Conservation (phyloP, 2,888 invertebrate species). For the Pelosia muscerda region DNA sequence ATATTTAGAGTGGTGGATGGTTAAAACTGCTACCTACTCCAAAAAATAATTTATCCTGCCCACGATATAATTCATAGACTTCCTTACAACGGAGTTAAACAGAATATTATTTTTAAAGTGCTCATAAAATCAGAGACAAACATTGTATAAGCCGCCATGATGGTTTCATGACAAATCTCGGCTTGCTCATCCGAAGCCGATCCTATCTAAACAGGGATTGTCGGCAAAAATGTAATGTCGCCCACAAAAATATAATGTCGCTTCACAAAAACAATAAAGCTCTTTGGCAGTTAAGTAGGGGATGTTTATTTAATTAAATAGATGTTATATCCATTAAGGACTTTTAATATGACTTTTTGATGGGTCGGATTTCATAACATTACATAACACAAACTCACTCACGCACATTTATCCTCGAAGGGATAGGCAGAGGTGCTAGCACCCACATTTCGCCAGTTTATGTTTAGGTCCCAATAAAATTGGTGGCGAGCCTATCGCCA, state of each 20-base stretch:
- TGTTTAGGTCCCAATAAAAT: no score
- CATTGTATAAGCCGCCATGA: background rate
- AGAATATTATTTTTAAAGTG: background rate
- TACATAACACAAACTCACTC: no score
- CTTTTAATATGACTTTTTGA: background rate
- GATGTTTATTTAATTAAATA: background rate
- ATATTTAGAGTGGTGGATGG: no score
- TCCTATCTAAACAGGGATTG: background rate
- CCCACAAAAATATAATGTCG: constrained; percentile 2
- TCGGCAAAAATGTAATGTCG: background rate
- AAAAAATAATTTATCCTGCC: background rate
- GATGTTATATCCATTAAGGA: background rate
- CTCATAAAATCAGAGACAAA: constrained; percentile 2
- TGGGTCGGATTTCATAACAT: background rate
- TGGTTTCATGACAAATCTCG: constrained; percentile 2
- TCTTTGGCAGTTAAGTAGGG: background rate
- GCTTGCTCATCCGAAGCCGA: background rate
- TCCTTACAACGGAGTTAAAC: background rate
- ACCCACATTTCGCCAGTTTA: no score
- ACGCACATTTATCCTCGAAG: no score
- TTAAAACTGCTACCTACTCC: no score
- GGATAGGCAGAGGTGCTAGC: no score
- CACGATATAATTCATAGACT: background rate
- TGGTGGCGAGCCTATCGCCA: no score
- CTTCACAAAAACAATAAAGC: background rate